Base-by-base conservation (phyloP, 2,888 invertebrate genomes). In the Mechanitis messenoides region DNA sequence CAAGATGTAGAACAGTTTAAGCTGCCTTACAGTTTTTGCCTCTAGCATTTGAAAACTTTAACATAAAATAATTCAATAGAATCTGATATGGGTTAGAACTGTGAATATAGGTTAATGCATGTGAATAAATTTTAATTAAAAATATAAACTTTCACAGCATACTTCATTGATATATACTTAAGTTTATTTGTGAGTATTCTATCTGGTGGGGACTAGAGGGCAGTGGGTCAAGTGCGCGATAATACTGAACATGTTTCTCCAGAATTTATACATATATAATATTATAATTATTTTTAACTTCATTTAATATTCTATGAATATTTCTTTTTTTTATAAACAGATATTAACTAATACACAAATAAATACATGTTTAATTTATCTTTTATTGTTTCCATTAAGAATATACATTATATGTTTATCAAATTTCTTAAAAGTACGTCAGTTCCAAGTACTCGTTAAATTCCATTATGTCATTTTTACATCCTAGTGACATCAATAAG, bases 201-300 rank as follows among this genome's bases (percentile, higher is more conserved):
- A 31, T 31, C 47, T 47, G 28, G 50, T 9, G 50, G 50, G 42
- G 11, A 42, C 35, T 47, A 5, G 50, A 50, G 60, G 62, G 45
- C 62, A 59, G 59, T 56, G 53, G 59, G 62, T 62, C 62, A 62
- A 53, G 62, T 53, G 56, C 56, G 53, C n/a, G 62, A 62, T 62
- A 62, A 59, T 50, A 35, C 35, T 35, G 56, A 20, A 31, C 45
- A 47, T 35, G 28, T 35, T 33, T 46, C 38, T 58, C 45, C 45
- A n/a, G 42, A 56, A 33, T 46, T 46, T 11, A 56, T 56, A 56
- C 33, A 42, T 42, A 9, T 9, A 42, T 42, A 9, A 42, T 42
- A 11, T 42, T 42, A 42, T 7, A 28, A 20, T 46, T 33, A 33
- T 12, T 33, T 33, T 12, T 33, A 28, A 33, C 55, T 55, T 55